Base-by-base conservation (phyloP, 2,797 vertebrate species). In the Gouania willdenowi region DNA sequence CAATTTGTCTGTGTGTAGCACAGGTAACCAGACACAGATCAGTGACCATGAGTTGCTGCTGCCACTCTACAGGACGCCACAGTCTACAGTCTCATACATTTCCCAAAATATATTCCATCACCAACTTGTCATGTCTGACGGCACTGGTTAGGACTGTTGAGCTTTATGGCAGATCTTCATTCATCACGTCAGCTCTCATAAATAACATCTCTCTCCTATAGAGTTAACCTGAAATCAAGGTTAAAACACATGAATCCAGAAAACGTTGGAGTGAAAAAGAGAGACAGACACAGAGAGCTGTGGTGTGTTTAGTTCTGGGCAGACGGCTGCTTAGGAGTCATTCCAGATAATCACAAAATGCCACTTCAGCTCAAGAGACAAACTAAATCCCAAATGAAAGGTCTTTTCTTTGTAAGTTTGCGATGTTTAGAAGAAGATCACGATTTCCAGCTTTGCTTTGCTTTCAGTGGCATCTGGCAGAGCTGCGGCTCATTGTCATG, bases 401-500 rank as follows among this genome's bases (percentile, higher is more conserved):
- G 38, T 13, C 25, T 25, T 31, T 23, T 50, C 20, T 54, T 46
- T 41, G 17, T 20, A 33, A 53, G 23, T 29, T 35, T 64, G 18
- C 37, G 31, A 34, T 41, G 45, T 30, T 13, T 35, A 56, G 54
- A 63, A 66, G 53, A n/a, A n/a, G 40, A 52, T 62, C 45, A 52
- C 62, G 42, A 69, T 67, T 49, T 55, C 53, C 45, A 37, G 53
- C 27, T 36, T 71, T 28, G 39, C 41, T 70, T 61, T n/a, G n/a
- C n/a, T n/a, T 72, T 31, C 61, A 63, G 66, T 65, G 62, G 71
- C 59, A 74, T 77, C 62, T 78, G 72, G 66, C 32, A 21, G 71
- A 67, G 58, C 58, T 62, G 50, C 41, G 66, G 41, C 77, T 86
- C 83, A 81, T 84, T 86, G 75, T 75, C 66, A 82, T 82, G 76